These are phyloP conservation scores for Heliconius nattereri DNA, from an alignment of 1,140 invertebrate species.

Conservation along the genomic window DNA sequence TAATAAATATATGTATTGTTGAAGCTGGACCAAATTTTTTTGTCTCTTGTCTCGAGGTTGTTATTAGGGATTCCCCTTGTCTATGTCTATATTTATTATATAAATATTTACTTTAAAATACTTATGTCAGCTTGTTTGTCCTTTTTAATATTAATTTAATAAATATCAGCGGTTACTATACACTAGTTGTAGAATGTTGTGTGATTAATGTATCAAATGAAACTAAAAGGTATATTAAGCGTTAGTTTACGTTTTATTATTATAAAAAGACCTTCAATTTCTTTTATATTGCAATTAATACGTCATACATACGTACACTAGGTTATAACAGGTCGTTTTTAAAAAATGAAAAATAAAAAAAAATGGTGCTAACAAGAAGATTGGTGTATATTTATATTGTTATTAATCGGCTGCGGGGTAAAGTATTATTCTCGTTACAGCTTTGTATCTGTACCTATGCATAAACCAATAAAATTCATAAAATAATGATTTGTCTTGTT, in stretches of 20 bases:
- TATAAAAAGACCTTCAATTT: constrained; percentile 68
- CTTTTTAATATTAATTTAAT: constrained; percentile 4
- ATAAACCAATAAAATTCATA: constrained; percentile 70
- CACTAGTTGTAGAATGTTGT: constrained; percentile 60
- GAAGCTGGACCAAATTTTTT: constrained; percentile 75
- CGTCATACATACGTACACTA: constrained; percentile 57
- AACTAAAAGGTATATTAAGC: constrained; percentile 61
- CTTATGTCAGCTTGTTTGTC: constrained; percentile 11
- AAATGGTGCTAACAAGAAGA: constrained; percentile 78
- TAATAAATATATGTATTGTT: constrained; percentile 51
- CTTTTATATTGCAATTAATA: constrained; percentile 63
- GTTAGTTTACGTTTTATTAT: constrained; percentile 56
- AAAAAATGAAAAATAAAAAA: constrained; percentile 68
- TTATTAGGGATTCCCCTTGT: constrained; percentile 18
- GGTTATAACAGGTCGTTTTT: constrained; percentile 71
- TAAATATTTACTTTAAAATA: not conserved
- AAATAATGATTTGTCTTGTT: constrained; percentile 29
- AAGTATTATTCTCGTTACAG: constrained; percentile 65
- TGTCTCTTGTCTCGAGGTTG: constrained; percentile 38
- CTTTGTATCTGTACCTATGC: constrained; percentile 71
- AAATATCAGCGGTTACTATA: constrained; percentile 28
- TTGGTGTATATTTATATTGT: constrained; percentile 63
- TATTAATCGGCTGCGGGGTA: constrained; percentile 61
- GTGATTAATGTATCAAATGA: constrained; percentile 66
- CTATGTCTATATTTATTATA: not conserved